phyloP scores from a whole-genome alignment of 2,797 vertebrate genomes.

The Microctenopoma lineatum region DNA sequence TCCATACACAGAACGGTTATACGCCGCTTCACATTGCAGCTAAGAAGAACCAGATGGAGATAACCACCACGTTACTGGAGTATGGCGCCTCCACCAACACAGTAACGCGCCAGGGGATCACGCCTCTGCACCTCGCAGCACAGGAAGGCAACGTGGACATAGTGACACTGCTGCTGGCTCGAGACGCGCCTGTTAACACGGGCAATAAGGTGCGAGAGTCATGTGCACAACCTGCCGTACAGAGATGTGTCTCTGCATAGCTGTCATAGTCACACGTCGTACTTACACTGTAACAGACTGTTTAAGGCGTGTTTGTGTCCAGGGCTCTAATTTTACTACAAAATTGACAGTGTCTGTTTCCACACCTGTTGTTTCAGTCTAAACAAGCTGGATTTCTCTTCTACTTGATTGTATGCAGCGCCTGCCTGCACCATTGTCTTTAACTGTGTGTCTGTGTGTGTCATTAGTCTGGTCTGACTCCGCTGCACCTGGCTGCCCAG shows the following conservation, averaged over 20 bases:
- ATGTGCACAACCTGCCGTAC: background rate
- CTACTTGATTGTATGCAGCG: background rate
- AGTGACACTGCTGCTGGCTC: slow-evolving; percentile 92
- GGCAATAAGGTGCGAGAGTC: slow-evolving; percentile 88
- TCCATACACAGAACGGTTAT: slow-evolving; percentile 90
- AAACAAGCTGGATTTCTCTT: background rate
- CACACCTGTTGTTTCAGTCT: slow-evolving; percentile 2
- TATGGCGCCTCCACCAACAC: slow-evolving; percentile 94
- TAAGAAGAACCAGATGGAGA: slow-evolving; percentile 99
- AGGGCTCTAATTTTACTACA: slow-evolving; percentile 4
- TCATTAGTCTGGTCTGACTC: slow-evolving; percentile 92
- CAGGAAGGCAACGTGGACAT: slow-evolving; percentile 97
- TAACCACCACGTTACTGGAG: slow-evolving; percentile 94
- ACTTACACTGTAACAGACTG: background rate
- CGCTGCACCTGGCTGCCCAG: slow-evolving; percentile 95
- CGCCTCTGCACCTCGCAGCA: slow-evolving; percentile 93
- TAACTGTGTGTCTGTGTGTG: slow-evolving; percentile 9
- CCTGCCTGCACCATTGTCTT: background rate
- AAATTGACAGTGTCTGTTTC: slow-evolving; percentile 15
- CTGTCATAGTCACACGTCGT: background rate
- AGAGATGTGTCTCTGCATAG: background rate
- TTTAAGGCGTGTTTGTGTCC: slow-evolving; percentile 2
- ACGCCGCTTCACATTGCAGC: slow-evolving; percentile 96
- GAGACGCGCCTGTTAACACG: slow-evolving; percentile 90
- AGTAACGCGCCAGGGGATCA: slow-evolving; percentile 95